Conservation (phyloP, 2,888 invertebrate genomes). For the Thymelicus sylvestris region DNA sequence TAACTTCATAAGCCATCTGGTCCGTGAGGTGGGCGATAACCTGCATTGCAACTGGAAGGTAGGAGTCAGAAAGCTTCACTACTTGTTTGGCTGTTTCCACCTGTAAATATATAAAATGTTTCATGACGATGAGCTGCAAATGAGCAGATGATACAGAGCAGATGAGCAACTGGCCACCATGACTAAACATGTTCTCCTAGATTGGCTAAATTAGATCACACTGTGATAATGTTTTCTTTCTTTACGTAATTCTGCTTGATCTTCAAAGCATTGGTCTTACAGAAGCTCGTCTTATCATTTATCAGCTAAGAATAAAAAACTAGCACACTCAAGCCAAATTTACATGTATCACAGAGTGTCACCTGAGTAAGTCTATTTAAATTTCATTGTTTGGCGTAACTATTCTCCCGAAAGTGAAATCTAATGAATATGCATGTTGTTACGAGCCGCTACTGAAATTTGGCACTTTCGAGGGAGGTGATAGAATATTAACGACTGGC, state of each 20-base stretch:
- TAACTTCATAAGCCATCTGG: slow-evolving; percentile 84
- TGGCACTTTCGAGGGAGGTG: background rate
- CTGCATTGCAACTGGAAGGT: slow-evolving; percentile 88
- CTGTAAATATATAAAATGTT: slow-evolving; percentile 54
- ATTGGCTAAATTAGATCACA: too few relatives aligned
- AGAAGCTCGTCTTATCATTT: too few relatives aligned
- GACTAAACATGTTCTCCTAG: too few relatives aligned
- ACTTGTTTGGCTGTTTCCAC: slow-evolving; percentile 71
- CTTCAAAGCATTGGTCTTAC: too few relatives aligned
- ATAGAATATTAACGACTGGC: background rate
- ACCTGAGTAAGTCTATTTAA: slow-evolving; percentile 16
- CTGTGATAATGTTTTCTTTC: too few relatives aligned
- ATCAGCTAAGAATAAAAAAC: too few relatives aligned
- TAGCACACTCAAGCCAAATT: too few relatives aligned
- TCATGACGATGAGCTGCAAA: too few relatives aligned
- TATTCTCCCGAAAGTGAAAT: slow-evolving; percentile 41
- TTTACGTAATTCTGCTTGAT: too few relatives aligned
- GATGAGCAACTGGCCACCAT: too few relatives aligned
- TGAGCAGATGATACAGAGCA: too few relatives aligned
- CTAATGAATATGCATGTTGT: slow-evolving; percentile 43
- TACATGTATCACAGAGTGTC: slow-evolving; percentile 22
- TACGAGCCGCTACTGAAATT: slow-evolving; percentile 8
- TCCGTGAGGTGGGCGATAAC: slow-evolving; percentile 86
- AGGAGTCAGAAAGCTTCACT: slow-evolving; percentile 85
- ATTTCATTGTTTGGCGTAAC: slow-evolving; percentile 28